These are phyloP conservation scores for Boloria selene DNA, from an alignment of 2,888 invertebrate species.

Conservation along the genomic window DNA sequence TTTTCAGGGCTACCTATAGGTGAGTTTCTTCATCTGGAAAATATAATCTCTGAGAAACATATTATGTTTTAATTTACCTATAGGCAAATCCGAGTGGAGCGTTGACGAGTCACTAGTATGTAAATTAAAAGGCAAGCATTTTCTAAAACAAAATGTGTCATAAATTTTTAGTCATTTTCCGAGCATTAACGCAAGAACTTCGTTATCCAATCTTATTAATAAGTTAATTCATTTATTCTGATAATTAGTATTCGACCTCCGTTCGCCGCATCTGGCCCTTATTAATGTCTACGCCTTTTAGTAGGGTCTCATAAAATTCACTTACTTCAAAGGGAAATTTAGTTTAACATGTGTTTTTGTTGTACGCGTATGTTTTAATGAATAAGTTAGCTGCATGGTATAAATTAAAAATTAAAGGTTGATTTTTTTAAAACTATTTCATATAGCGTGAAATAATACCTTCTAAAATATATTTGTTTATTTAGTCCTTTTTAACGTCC, in stretches of 20 bases:
- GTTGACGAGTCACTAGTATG: too few species aligned
- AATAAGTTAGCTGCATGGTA: not conserved
- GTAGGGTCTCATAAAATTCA: conserved; percentile 32
- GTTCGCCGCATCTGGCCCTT: conserved; percentile 48
- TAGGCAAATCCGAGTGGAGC: too few species aligned
- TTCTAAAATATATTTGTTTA: too few species aligned
- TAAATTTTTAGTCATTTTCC: conserved; percentile 23
- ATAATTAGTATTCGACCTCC: conserved; percentile 71
- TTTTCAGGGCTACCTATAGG: too few species aligned
- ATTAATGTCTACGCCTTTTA: conserved; percentile 40
- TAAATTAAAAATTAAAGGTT: too few species aligned
- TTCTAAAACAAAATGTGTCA: not conserved
- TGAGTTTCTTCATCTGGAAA: too few species aligned
- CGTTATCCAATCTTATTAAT: conserved; percentile 41
- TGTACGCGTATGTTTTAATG: not conserved
- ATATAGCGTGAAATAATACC: too few species aligned
- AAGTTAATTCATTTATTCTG: conserved; percentile 56
- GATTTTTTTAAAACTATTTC: too few species aligned
- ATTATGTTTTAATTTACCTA: too few species aligned
- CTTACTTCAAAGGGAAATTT: conserved; percentile 14
- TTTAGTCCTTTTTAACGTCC: too few species aligned
- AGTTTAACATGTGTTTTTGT: conserved; percentile 10
- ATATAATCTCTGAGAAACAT: too few species aligned
- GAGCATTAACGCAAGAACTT: conserved; percentile 21
- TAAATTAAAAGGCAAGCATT: too few species aligned